Conservation (phyloP, 2,888 invertebrate species). For the Drosophila robusta region DNA sequence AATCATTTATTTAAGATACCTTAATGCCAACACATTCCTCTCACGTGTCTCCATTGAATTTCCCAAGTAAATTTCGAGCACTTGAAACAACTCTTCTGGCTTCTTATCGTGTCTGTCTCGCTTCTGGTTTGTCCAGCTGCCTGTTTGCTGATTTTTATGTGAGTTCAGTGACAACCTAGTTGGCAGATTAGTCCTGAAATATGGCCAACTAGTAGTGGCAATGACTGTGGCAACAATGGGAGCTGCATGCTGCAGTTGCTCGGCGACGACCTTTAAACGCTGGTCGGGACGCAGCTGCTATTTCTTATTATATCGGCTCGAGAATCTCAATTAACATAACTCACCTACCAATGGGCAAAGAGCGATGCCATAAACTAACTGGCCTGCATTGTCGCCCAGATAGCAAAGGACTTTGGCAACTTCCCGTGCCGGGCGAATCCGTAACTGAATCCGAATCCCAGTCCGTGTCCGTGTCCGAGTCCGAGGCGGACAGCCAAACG, state of each 20-base stretch:
- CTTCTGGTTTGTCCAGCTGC: neutral
- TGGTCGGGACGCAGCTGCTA: slow-evolving; percentile 37
- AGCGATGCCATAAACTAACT: slow-evolving; percentile 62
- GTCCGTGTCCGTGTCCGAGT: slow-evolving; percentile 5
- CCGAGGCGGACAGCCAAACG: slow-evolving; percentile 1
- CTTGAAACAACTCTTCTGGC: slow-evolving; percentile 27
- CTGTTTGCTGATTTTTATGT: slow-evolving; percentile 51
- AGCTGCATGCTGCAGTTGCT: slow-evolving; percentile 4
- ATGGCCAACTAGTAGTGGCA: slow-evolving; percentile 29
- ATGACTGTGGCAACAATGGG: slow-evolving; percentile 15
- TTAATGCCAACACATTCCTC: neutral
- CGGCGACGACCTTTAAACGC: slow-evolving; percentile 13
- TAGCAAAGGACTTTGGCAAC: slow-evolving; percentile 28
- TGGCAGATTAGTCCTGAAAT: slow-evolving; percentile 56
- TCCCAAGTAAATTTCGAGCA: neutral
- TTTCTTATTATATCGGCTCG: slow-evolving; percentile 57
- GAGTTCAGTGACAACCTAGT: slow-evolving; percentile 22
- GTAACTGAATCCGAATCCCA: slow-evolving; percentile 22
- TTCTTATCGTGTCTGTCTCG: slow-evolving; percentile 5
- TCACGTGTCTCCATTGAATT: too few species aligned
- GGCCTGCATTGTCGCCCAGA: slow-evolving; percentile 55
- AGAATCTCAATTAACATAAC: slow-evolving; percentile 76
- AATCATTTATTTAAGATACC: too few species aligned
- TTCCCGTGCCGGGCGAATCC: slow-evolving; percentile 25
- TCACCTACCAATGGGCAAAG: slow-evolving; percentile 59